Percentiles rank a stretch among this genome's conserved stretches.
Conservation (phyloP, 2,888 invertebrate species). For the Stenodera caucasica region DNA sequence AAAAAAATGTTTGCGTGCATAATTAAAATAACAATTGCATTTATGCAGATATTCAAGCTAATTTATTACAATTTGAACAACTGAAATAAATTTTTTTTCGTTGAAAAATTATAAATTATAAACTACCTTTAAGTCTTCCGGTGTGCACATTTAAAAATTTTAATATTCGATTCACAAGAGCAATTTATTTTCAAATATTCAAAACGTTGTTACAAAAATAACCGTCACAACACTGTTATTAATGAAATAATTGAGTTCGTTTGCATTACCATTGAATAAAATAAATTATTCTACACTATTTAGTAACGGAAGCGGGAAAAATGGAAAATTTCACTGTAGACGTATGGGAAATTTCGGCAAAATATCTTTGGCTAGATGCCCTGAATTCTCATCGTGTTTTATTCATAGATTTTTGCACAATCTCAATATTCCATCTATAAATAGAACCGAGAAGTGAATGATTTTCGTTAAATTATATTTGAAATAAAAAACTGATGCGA, state of each 20-base stretch:
- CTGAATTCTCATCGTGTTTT: background rate
- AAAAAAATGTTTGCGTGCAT: conserved; percentile 41
- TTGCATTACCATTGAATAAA: background rate
- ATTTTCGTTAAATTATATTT: background rate
- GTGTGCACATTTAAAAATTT: conserved; percentile 54
- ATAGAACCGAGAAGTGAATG: background rate
- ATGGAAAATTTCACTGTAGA: no score
- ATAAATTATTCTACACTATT: background rate
- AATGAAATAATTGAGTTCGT: conserved; percentile 5
- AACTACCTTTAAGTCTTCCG: conserved; percentile 57
- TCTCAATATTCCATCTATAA: background rate
- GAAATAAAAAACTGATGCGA: no score
- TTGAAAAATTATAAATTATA: conserved; percentile 12
- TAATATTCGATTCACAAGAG: background rate
- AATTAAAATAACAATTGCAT: conserved; percentile 43
- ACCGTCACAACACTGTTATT: conserved; percentile 8
- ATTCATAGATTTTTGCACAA: conserved; percentile 7
- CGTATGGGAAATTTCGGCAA: background rate
- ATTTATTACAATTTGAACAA: conserved; percentile 15
- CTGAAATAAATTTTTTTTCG: conserved; percentile 12
- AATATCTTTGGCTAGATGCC: background rate
- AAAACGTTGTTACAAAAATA: conserved; percentile 5
- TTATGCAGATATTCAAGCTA: conserved; percentile 41
- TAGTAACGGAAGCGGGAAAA: no score
- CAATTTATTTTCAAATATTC: conserved; percentile 10